Conservation (phyloP, 2,888 invertebrate species). For the Gerris lacustris region DNA sequence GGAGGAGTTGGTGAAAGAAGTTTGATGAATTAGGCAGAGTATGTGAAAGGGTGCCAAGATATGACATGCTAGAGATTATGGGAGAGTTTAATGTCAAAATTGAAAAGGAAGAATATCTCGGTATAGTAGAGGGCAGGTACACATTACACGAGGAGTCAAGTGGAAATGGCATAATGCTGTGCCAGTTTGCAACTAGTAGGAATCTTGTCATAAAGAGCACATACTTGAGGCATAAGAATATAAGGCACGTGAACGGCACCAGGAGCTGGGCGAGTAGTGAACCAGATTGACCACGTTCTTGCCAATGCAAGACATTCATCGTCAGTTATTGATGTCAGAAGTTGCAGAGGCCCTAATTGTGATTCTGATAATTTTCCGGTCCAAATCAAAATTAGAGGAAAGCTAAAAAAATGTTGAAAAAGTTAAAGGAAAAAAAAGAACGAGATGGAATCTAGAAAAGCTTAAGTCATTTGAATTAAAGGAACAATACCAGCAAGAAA, state of each 20-base stretch:
- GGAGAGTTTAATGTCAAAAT: slow-evolving; percentile 20
- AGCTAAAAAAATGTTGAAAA: background rate
- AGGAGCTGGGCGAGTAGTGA: too few species aligned
- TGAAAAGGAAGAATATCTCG: slow-evolving; percentile 7
- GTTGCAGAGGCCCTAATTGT: slow-evolving; percentile 12
- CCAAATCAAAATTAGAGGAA: background rate
- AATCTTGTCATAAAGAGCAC: too few species aligned
- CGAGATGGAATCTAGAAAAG: slow-evolving; percentile 9
- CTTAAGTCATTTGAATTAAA: too few species aligned
- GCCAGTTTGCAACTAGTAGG: too few species aligned
- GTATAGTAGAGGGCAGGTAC: slow-evolving; percentile 3
- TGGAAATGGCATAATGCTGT: too few species aligned
- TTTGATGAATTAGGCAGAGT: too few species aligned
- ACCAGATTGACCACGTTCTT: slow-evolving; percentile 15
- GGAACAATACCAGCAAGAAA: too few species aligned
- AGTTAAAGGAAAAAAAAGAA: slow-evolving; percentile 1
- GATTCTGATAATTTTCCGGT: slow-evolving; percentile 11
- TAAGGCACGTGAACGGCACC: slow-evolving; percentile 10
- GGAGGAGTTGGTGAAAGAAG: too few species aligned
- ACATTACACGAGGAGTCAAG: too few species aligned
- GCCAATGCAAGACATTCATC: slow-evolving; percentile 6
- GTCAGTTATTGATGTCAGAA: slow-evolving; percentile 9
- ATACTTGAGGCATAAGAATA: slow-evolving; percentile 7
- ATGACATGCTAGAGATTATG: too few species aligned
- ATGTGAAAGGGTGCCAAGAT: too few species aligned